phyloP scores from a whole-genome alignment of 1,140 invertebrate genomes.

The Drosophila grimshawi region DNA sequence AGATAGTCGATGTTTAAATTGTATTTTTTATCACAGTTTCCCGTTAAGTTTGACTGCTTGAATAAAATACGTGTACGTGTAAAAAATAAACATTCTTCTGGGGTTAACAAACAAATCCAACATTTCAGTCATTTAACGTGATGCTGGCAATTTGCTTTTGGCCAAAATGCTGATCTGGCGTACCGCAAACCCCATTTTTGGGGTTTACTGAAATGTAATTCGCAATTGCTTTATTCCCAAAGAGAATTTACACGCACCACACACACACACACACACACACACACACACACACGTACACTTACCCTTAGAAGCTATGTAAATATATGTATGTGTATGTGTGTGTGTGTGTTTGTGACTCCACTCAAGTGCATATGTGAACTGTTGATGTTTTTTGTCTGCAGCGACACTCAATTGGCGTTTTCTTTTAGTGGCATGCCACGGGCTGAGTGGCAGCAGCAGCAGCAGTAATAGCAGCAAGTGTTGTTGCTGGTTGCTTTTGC shows the following conservation, averaged over 20 bases:
- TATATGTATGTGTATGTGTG: background rate
- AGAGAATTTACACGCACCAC: background rate
- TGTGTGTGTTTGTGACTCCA: conserved; percentile 6
- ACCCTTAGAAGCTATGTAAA: conserved; percentile 28
- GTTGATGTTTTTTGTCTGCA: conserved; percentile 31
- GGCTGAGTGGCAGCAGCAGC: background rate
- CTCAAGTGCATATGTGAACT: conserved; percentile 45
- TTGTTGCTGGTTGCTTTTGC: background rate
- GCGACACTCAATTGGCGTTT: conserved; percentile 59
- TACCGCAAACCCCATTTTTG: conserved; percentile 15
- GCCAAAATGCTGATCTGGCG: conserved; percentile 19
- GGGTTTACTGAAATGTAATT: conserved; percentile 41
- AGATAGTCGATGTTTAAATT: no score
- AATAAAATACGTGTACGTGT: background rate
- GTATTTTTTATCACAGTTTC: no score
- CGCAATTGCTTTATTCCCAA: conserved; percentile 18
- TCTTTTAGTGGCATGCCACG: conserved; percentile 59
- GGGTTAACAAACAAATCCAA: background rate
- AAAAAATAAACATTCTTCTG: background rate
- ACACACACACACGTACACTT: background rate
- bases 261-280: background rate
- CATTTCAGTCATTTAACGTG: conserved; percentile 7
- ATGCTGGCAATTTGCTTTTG: conserved; percentile 25
- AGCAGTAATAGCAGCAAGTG: conserved; percentile 1
- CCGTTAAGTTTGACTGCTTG: no score